Evolutionary conservation across 2,797 vertebrate genomes (phyloP).

Genomic region (Anguilla anguilla): DNA sequence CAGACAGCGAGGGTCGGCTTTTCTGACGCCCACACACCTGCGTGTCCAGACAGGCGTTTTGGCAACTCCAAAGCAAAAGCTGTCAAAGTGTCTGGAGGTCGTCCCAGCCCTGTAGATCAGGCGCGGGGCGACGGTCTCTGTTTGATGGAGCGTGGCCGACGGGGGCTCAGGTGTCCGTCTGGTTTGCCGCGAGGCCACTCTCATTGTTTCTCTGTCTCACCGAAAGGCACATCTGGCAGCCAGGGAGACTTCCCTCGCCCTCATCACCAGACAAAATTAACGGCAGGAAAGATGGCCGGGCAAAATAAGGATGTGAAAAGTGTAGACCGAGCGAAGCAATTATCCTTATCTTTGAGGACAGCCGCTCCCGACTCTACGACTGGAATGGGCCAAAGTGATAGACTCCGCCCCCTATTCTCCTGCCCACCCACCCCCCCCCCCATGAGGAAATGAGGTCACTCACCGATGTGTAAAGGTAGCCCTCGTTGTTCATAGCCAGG

Average conservation of each 20-base stretch:
- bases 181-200: background rate
- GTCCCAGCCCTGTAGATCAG: background rate
- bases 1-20: constrained; percentile 20
- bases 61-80: constrained; percentile 20
- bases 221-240: background rate
- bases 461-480: constrained; percentile 97
- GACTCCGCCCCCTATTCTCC: constrained; percentile 3
- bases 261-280: constrained; percentile 5
- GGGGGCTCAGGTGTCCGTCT: background rate
- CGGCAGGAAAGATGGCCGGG: background rate
- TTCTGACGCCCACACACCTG: constrained; percentile 31
- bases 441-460: constrained; percentile 59
- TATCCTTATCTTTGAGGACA: background rate
- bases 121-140: background rate
- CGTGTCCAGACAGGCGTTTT: constrained; percentile 23
- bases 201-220: background rate
- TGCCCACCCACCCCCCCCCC: background rate
- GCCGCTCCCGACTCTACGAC: constrained; percentile 20
- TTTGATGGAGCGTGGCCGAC: background rate
- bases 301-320: background rate
- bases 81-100: background rate
- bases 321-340: background rate
- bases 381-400: constrained; percentile 20
- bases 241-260: background rate
- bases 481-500: constrained; percentile 98